phyloP scores from a whole-genome alignment of 2,888 invertebrate species.

The Amiota minor region DNA sequence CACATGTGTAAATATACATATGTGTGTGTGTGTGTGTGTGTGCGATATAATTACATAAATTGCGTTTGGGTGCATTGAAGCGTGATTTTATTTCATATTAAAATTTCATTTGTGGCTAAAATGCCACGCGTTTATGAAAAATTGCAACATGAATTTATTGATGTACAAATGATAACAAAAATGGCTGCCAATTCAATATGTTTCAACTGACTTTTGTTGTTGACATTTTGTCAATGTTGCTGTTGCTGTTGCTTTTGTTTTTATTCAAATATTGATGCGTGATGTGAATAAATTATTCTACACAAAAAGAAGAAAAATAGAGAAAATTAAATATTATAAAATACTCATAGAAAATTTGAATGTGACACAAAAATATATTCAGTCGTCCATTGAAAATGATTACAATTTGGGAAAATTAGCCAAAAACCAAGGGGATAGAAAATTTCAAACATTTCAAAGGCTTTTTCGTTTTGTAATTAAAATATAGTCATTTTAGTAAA shows the following conservation, averaged over 20 bases:
- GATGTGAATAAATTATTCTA: too few relatives aligned
- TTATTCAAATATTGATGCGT: too few relatives aligned
- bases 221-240: too few relatives aligned
- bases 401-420: background rate
- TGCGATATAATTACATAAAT: conserved; percentile 9
- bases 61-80: background rate
- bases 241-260: too few relatives aligned
- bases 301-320: background rate
- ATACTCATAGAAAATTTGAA: conserved; percentile 8
- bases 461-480: too few relatives aligned
- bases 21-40: background rate
- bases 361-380: conserved; percentile 8
- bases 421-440: background rate
- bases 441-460: background rate
- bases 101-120: conserved; percentile 33
- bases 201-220: too few relatives aligned
- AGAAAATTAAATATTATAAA: conserved; percentile 9
- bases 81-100: conserved; percentile 10
- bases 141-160: background rate
- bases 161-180: too few relatives aligned
- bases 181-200: too few relatives aligned
- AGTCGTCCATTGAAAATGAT: conserved; percentile 11
- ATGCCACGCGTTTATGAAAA: background rate
- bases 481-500: too few relatives aligned
- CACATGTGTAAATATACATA: background rate